These are phyloP conservation scores for Enteromius thamalakanensis DNA, from an alignment of 2,797 vertebrate species.

Conservation along the genomic window DNA sequence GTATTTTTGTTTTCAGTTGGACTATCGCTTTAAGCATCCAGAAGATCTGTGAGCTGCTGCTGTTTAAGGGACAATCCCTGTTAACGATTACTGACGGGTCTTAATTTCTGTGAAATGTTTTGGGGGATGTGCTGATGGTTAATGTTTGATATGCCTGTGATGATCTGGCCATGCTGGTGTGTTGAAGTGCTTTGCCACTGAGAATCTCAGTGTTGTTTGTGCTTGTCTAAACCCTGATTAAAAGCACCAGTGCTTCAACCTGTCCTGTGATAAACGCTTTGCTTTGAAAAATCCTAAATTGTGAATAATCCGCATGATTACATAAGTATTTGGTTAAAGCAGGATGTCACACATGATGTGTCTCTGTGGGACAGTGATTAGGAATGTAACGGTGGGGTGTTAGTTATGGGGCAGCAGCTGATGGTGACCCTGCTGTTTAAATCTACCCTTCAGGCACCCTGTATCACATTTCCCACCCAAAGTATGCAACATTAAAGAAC, in stretches of 20 bases:
- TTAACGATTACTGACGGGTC: constrained; percentile 20
- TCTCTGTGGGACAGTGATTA: background rate
- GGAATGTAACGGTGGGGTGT: constrained; percentile 63
- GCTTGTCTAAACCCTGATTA: constrained; percentile 21
- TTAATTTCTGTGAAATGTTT: constrained; percentile 63
- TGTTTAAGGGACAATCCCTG: constrained; percentile 29
- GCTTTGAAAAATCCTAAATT: background rate
- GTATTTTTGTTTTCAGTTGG: background rate
- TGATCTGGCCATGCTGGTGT: constrained; percentile 24
- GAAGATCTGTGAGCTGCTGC: constrained; percentile 29
- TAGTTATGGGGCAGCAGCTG: constrained; percentile 58
- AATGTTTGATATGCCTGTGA: background rate
- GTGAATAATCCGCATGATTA: background rate
- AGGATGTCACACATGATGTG: constrained; percentile 46
- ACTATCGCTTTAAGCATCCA: constrained; percentile 6
- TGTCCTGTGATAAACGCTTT: background rate
- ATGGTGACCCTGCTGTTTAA: constrained; percentile 30
- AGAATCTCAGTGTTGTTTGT: constrained; percentile 32
- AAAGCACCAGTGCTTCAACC: constrained; percentile 30
- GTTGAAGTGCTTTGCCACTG: constrained; percentile 23
- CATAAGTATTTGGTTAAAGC: constrained; percentile 1
- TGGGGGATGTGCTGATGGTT: constrained; percentile 22
- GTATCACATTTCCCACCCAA: background rate
- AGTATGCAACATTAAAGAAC: constrained; percentile 1
- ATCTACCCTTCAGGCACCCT: background rate